Conservation (phyloP, 2,888 invertebrate genomes). For the Metellina segmentata region DNA sequence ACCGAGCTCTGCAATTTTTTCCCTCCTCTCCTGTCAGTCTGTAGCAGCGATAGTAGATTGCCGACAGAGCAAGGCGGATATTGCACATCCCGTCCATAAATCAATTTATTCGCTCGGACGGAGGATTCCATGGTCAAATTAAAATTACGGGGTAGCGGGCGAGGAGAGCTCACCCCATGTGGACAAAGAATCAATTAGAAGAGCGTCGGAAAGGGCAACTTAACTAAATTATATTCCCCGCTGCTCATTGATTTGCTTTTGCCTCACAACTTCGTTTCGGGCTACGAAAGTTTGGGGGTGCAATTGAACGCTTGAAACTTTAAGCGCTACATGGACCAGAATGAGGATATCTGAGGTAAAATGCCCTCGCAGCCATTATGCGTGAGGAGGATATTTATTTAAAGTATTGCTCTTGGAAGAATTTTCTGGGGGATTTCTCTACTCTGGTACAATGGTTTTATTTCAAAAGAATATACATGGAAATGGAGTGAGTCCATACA, state of each 20-base stretch:
- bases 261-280: conserved; percentile 34
- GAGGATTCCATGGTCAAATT: conserved; percentile 49
- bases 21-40: background rate
- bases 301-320: conserved; percentile 7
- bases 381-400: too few species aligned
- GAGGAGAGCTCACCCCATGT: conserved; percentile 31
- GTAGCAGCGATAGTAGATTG: background rate
- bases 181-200: conserved; percentile 72
- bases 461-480: too few species aligned
- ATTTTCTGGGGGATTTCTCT: too few species aligned
- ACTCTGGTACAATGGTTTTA: too few species aligned
- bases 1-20: background rate
- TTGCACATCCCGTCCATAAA: conserved; percentile 56
- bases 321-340: background rate
- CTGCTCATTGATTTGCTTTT: conserved; percentile 61
- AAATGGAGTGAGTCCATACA: too few species aligned
- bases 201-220: conserved; percentile 60
- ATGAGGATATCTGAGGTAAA: too few species aligned
- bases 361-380: too few species aligned
- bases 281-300: conserved; percentile 21
- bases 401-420: too few species aligned
- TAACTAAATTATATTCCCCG: conserved; percentile 69
- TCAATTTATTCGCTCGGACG: conserved; percentile 55
- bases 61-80: conserved; percentile 31
- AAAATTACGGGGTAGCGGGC: conserved; percentile 45